phyloP scores from a whole-genome alignment of 1,140 invertebrate species.

The Lanistes nyassanus region DNA sequence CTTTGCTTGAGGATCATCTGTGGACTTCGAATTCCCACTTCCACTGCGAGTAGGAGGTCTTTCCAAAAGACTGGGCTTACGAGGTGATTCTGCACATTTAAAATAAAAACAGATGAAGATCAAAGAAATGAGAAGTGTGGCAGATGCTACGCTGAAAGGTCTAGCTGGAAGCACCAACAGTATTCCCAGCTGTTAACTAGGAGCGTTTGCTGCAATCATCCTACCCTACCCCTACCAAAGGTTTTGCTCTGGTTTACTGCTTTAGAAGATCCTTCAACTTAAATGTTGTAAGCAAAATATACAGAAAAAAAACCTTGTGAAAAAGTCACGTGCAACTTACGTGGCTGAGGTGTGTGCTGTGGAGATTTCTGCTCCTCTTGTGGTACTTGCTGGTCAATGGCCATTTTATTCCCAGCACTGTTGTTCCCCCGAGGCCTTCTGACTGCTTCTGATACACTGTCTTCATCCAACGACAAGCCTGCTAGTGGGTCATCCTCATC shows the following conservation, averaged over 20 bases:
- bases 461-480: conserved; percentile 55
- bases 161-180: no score
- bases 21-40: conserved; percentile 27
- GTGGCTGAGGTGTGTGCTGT: conserved; percentile 21
- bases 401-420: conserved; percentile 27
- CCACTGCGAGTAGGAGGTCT: conserved; percentile 60
- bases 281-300: no score
- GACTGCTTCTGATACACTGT: conserved; percentile 39
- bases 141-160: no score
- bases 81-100: conserved; percentile 39
- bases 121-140: not conserved
- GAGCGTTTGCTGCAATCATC: no score
- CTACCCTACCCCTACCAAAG: no score
- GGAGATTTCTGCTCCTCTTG: conserved; percentile 17
- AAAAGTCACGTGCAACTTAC: not conserved
- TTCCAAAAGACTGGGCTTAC: conserved; percentile 50
- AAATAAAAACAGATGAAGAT: conserved; percentile 1
- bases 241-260: no score
- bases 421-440: conserved; percentile 22
- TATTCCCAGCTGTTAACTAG: no score
- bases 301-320: no score
- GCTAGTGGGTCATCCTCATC: conserved; percentile 62
- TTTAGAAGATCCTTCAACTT: no score
- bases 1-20: conserved; percentile 1
- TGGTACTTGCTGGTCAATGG: not conserved